Evolutionary conservation across 2,113 vertebrate species (phyloP).

Genomic region (Trinectes maculatus): DNA sequence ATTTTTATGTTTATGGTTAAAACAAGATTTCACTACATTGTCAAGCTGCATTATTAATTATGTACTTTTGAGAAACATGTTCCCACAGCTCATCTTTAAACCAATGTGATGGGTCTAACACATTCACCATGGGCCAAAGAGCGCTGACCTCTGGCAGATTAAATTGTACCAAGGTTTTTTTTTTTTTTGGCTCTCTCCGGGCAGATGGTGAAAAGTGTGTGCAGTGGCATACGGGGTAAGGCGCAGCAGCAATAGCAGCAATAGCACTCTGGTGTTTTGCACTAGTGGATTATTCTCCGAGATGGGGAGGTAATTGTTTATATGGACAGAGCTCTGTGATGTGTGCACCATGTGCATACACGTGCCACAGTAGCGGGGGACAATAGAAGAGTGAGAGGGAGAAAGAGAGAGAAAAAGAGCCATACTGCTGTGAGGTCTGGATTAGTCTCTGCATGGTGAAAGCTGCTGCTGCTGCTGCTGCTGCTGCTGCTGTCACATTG

Average conservation of each 20-base stretch:
- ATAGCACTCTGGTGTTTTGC: constrained; percentile 63
- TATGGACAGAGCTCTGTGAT: constrained; percentile 58
- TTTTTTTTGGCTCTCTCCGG: constrained; percentile 53
- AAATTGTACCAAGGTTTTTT: constrained; percentile 55
- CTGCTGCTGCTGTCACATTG: constrained; percentile 72
- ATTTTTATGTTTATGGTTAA: no score
- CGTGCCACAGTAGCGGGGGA: constrained; percentile 13
- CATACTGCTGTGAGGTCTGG: constrained; percentile 73
- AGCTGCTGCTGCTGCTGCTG: constrained; percentile 50
- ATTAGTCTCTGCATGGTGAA: constrained; percentile 73
- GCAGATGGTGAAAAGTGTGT: constrained; percentile 75
- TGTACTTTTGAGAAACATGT: constrained; percentile 16
- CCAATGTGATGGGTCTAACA: constrained; percentile 4
- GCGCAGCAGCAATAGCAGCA: constrained; percentile 61
- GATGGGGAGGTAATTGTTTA: constrained; percentile 63
- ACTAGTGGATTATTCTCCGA: constrained; percentile 70
- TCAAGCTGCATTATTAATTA: no score
- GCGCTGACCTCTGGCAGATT: constrained; percentile 65
- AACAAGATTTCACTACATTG: background rate
- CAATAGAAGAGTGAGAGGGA: constrained; percentile 22
- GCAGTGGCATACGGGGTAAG: constrained; percentile 61
- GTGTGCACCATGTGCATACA: constrained; percentile 32
- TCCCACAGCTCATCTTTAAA: constrained; percentile 19
- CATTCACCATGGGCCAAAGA: constrained; percentile 40
- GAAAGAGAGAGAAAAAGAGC: constrained; percentile 23